Conservation (phyloP, 92 coral and sea anemone genomes). For the Bergia sp. region DNA sequence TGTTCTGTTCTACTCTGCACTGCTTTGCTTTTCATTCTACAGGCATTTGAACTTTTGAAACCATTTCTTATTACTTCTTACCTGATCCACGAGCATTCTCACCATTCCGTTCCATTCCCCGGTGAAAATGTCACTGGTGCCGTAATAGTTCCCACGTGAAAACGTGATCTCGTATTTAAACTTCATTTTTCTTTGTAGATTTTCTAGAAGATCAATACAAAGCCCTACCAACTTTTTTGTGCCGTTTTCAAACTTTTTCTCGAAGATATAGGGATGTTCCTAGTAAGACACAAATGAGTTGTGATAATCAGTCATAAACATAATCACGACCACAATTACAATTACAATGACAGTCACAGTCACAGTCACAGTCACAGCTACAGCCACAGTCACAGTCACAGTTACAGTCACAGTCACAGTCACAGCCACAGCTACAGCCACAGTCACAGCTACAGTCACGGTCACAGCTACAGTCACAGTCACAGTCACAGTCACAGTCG, state of each 20-base stretch:
- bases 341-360: no score
- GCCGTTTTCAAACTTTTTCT: not conserved
- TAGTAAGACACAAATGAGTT: not conserved
- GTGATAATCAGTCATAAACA: not conserved
- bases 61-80: not conserved
- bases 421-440: no score
- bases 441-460: no score
- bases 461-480: no score
- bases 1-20: not conserved
- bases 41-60: not conserved
- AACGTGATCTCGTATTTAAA: constrained; percentile 53
- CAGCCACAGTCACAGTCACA: no score
- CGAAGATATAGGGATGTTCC: not conserved
- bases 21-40: not conserved
- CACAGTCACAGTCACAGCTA: no score
- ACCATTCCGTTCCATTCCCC: constrained; percentile 66
- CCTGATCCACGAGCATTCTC: constrained; percentile 51
- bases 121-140: constrained; percentile 40
- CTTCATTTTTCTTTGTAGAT: constrained; percentile 59
- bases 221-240: constrained; percentile 41
- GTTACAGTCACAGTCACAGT: no score
- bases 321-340: no score
- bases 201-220: constrained; percentile 60
- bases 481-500: no score
- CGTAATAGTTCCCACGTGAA: constrained; percentile 44